phyloP scores from a whole-genome alignment of 2,797 vertebrate genomes.

The Arremon brunneinucha region DNA sequence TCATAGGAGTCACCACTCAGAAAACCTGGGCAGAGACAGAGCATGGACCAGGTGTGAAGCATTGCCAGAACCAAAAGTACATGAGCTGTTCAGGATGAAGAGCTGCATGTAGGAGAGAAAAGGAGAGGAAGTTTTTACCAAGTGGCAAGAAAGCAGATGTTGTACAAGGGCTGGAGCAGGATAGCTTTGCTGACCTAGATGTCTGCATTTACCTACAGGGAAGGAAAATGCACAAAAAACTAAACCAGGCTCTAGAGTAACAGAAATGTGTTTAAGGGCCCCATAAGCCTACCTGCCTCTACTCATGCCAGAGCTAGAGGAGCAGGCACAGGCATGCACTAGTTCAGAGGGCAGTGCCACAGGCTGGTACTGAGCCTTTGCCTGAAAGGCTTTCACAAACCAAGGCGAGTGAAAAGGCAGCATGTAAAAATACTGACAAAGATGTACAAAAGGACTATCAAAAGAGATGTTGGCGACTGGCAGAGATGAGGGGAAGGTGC shows the following conservation, averaged over 20 bases:
- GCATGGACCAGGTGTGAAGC: not conserved
- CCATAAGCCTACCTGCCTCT: not conserved
- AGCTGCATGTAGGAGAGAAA: not conserved
- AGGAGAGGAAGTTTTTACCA: not conserved
- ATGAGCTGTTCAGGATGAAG: not conserved
- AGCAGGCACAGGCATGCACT: not conserved
- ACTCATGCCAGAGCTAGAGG: not conserved
- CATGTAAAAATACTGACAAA: not conserved
- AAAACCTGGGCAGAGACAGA: not conserved
- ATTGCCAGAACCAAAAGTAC: not conserved
- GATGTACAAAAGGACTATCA: not conserved
- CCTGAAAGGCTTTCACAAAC: not conserved
- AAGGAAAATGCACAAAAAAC: not conserved
- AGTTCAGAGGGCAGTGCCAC: not conserved
- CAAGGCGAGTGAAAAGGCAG: not conserved
- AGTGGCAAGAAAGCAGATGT: not conserved
- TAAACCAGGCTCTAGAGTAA: not conserved
- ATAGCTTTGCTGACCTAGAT: not conserved
- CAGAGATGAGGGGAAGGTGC: not conserved
- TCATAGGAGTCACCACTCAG: not conserved
- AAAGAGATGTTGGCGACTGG: not conserved
- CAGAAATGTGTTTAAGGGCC: not conserved
- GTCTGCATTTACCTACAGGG: not conserved
- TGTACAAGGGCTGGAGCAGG: not conserved
- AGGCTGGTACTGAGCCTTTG: not conserved